These are phyloP conservation scores for Nycticorax nycticorax DNA, from an alignment of 2,113 vertebrate genomes.

Conservation along the genomic window DNA sequence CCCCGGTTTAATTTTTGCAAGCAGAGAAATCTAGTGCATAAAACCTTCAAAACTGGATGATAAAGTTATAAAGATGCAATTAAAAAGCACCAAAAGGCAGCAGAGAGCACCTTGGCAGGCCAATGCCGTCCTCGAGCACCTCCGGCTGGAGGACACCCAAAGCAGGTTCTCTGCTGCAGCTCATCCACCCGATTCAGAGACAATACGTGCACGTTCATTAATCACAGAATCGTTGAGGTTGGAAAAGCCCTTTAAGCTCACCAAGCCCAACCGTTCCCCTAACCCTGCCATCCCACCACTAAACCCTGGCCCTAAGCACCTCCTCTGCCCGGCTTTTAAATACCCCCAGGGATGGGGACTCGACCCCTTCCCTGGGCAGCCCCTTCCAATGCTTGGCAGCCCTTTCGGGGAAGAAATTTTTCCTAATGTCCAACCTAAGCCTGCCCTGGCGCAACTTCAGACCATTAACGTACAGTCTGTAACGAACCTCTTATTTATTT, in stretches of 20 bases:
- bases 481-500: background rate
- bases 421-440: too few species aligned
- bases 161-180: background rate
- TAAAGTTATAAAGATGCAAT: background rate
- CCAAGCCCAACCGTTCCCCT: too few species aligned
- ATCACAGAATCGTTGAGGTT: too few species aligned
- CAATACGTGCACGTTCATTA: background rate
- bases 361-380: too few species aligned
- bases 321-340: too few species aligned
- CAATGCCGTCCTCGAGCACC: background rate
- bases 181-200: background rate
- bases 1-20: background rate
- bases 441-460: too few species aligned
- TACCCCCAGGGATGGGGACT: too few species aligned
- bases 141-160: background rate
- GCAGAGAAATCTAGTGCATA: background rate
- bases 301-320: too few species aligned
- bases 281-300: too few species aligned
- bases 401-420: too few species aligned
- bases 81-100: background rate
- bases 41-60: background rate
- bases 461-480: background rate
- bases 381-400: too few species aligned
- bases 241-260: too few species aligned
- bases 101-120: background rate